Conservation (phyloP, 2,797 vertebrate species). For the Geotrypetes seraphini region DNA sequence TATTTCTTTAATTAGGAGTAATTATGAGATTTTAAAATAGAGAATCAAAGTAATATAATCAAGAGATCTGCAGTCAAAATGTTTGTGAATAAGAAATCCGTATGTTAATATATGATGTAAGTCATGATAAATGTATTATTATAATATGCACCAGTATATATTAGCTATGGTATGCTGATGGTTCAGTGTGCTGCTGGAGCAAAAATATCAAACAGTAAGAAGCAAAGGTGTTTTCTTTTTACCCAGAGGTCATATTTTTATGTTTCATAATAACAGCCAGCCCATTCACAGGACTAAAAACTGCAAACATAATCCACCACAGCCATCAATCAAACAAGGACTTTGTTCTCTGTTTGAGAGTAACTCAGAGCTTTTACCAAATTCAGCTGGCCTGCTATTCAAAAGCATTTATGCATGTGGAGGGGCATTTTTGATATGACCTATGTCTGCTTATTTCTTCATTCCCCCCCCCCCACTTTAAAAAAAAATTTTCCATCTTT, state of each 20-base stretch:
- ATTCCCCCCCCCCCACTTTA: no score
- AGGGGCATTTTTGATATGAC: no score
- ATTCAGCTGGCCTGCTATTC: not conserved
- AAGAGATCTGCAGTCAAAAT: conserved; percentile 18
- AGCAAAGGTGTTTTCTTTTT: not conserved
- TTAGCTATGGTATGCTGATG: conserved; percentile 3
- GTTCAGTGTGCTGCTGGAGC: not conserved
- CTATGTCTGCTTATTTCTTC: no score
- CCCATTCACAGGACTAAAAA: not conserved
- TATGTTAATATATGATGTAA: conserved; percentile 2
- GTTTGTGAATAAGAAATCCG: conserved; percentile 9
- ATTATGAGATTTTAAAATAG: not conserved
- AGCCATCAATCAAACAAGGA: not conserved
- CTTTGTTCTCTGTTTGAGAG: not conserved
- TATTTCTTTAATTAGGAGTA: not conserved
- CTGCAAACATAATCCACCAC: fast-evolving
- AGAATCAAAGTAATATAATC: conserved; percentile 13
- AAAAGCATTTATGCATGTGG: no score
- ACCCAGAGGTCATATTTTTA: not conserved
- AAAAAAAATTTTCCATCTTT: no score
- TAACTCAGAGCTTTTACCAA: not conserved
- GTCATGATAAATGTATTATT: not conserved
- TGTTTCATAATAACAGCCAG: not conserved
- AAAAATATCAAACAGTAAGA: not conserved
- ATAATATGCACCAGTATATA: not conserved